phyloP scores from a whole-genome alignment of 1,140 invertebrate genomes.

The Phymastichus coffea region DNA sequence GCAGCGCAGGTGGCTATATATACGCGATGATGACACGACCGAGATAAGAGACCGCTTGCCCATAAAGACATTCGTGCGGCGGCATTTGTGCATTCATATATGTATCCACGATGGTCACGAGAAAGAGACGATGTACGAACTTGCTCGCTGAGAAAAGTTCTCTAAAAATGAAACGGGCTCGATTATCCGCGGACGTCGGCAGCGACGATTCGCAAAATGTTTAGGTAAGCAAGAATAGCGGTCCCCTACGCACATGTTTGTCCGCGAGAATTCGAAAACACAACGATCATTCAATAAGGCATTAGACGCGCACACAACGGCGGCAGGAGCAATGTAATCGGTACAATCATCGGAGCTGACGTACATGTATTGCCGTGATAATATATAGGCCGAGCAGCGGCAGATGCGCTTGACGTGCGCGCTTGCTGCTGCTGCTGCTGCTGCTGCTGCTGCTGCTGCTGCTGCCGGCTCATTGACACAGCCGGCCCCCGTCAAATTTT shows the following conservation, averaged over 20 bases:
- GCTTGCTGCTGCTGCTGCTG: not conserved
- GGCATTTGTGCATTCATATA: not conserved
- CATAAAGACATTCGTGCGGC: slow-evolving; percentile 5
- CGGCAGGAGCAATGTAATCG: slow-evolving; percentile 45
- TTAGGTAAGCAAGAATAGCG: no score
- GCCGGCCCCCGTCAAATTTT: slow-evolving; percentile 54
- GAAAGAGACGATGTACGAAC: no score
- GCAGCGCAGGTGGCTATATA: not conserved
- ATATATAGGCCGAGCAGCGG: slow-evolving; percentile 42
- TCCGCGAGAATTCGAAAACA: not conserved
- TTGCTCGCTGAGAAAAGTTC: no score
- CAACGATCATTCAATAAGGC: not conserved
- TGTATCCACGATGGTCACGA: no score
- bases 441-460: slow-evolving; percentile 36
- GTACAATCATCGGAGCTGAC: slow-evolving; percentile 47
- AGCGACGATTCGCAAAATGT: no score
- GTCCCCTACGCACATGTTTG: not conserved
- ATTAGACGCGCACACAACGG: no score
- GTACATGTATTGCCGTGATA: slow-evolving; percentile 49
- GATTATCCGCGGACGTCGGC: no score
- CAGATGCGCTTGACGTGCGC: slow-evolving; percentile 37
- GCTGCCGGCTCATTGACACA: slow-evolving; percentile 50
- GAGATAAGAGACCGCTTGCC: slow-evolving; percentile 12
- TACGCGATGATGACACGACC: slow-evolving; percentile 12
- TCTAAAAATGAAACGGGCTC: no score